Conservation (phyloP, 92 coral and sea anemone genomes). For the Meandrina meandrites region DNA sequence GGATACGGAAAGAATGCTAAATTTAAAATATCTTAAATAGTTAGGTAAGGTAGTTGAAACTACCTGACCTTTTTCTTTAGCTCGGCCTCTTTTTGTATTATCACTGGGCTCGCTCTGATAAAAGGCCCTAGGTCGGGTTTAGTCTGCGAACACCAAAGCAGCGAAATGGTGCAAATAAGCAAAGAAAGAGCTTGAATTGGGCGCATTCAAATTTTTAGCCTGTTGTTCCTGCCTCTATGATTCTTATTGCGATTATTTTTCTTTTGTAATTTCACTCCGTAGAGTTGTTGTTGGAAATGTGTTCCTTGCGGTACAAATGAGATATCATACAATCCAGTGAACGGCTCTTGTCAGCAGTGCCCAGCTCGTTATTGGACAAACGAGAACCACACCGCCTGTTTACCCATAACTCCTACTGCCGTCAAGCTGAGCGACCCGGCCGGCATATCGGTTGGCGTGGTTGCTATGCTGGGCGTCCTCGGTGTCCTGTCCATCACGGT, state of each 20-base stretch:
- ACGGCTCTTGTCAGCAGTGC: constrained; percentile 66
- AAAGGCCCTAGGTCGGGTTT: too few species aligned
- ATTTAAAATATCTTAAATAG: too few species aligned
- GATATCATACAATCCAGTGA: constrained; percentile 77
- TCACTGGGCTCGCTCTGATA: too few species aligned
- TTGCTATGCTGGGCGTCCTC: constrained; percentile 58
- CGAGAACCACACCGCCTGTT: constrained; percentile 76
- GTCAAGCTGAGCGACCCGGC: constrained; percentile 67
- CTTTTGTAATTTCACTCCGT: neutral
- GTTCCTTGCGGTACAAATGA: constrained; percentile 74
- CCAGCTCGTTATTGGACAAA: constrained; percentile 77
- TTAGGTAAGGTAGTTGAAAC: too few species aligned
- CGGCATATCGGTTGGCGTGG: constrained; percentile 68
- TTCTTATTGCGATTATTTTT: neutral
- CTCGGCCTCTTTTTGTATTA: too few species aligned
- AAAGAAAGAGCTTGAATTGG: too few species aligned
- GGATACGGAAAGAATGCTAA: too few species aligned
- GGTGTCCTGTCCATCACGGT: constrained; percentile 55
- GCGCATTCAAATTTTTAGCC: too few species aligned
- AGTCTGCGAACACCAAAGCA: too few species aligned
- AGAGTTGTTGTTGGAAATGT: constrained; percentile 92
- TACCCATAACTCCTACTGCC: constrained; percentile 69
- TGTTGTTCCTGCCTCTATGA: neutral
- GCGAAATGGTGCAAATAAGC: too few species aligned
- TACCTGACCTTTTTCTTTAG: too few species aligned